phyloP scores from a whole-genome alignment of 2,888 invertebrate genomes.

The Pyrrhosoma nymphula region DNA sequence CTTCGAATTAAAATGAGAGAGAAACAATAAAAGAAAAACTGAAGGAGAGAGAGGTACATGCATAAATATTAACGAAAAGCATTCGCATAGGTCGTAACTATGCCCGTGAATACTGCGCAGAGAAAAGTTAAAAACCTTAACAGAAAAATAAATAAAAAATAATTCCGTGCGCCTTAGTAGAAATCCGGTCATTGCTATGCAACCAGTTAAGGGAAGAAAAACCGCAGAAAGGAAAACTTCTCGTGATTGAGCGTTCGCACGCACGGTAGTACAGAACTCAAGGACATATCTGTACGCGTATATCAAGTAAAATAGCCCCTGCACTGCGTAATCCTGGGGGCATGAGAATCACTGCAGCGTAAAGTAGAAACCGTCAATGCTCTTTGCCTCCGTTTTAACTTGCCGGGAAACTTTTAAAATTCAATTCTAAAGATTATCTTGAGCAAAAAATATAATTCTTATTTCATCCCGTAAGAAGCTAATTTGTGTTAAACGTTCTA shows the following conservation, averaged over 20 bases:
- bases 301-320: not conserved
- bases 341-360: not conserved
- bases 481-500: not conserved
- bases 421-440: not conserved
- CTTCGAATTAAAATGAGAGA: not conserved
- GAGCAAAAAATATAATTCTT: not conserved
- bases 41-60: not conserved
- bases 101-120: not conserved
- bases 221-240: not conserved
- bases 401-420: not conserved
- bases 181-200: not conserved
- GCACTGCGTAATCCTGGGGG: not conserved
- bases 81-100: not conserved
- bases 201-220: not conserved
- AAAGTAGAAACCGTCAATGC: not conserved
- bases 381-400: not conserved
- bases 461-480: not conserved
- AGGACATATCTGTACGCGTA: slow-evolving; percentile 12
- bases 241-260: not conserved
- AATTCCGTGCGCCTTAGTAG: not conserved
- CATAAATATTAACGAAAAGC: not conserved
- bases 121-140: not conserved
- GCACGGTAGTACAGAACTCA: not conserved
- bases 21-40: not conserved
- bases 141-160: not conserved